These are phyloP conservation scores for Lithophane semibrunnea DNA, from an alignment of 2,888 invertebrate genomes.

Conservation along the genomic window DNA sequence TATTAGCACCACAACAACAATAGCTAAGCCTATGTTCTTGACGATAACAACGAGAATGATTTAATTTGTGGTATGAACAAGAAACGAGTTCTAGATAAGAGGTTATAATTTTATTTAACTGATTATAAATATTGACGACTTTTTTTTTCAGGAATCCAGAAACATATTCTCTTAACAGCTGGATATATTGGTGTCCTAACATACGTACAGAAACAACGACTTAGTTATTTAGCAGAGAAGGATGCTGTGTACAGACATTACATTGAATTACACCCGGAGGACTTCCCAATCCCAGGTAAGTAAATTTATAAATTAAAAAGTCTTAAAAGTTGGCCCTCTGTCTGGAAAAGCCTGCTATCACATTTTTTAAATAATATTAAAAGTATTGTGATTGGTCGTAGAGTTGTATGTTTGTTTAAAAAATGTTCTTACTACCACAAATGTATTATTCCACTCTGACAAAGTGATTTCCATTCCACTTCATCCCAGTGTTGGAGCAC, in stretches of 20 bases:
- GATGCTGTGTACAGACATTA: constrained; percentile 94
- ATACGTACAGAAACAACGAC: constrained; percentile 86
- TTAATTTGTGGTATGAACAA: neutral
- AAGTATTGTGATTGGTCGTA: neutral
- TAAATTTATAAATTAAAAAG: constrained; percentile 4
- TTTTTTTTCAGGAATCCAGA: constrained; percentile 84
- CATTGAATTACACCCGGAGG: constrained; percentile 93
- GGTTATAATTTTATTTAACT: neutral
- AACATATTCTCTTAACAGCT: constrained; percentile 76
- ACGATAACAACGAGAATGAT: neutral
- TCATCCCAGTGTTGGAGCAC: neutral
- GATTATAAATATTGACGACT: constrained; percentile 1
- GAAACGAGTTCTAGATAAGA: neutral
- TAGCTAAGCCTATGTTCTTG: neutral
- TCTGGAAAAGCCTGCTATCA: neutral
- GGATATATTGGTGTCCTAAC: constrained; percentile 78
- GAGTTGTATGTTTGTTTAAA: neutral
- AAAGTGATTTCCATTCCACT: neutral
- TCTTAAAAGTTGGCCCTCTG: neutral
- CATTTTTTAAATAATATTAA: neutral
- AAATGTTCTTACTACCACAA: neutral
- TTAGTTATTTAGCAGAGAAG: constrained; percentile 91
- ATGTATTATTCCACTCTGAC: neutral
- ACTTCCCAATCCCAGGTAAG: constrained; percentile 92
- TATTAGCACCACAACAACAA: neutral